A percentile compares a stretch with the other conserved stretches of the same genome.
These are phyloP conservation scores for Hyposmocoma kahamanoa DNA, from an alignment of 1,140 invertebrate genomes.

Conservation along the genomic window DNA sequence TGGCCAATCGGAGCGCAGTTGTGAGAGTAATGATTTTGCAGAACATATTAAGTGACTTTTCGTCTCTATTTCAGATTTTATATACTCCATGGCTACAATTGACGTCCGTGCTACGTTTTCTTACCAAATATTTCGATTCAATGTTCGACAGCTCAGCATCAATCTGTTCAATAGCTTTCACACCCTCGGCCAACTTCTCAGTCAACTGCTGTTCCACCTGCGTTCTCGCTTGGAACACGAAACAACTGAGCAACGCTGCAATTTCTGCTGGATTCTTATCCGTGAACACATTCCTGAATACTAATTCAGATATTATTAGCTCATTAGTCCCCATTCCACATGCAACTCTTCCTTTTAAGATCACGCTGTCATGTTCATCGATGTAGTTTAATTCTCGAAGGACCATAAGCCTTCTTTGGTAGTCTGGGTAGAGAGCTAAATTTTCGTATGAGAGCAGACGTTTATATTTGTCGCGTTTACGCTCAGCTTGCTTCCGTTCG, in stretches of 20 bases:
- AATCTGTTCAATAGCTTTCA: conserved; percentile 52
- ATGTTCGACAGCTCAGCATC: conserved; percentile 58
- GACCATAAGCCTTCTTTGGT: conserved; percentile 88
- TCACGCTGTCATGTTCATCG: conserved; percentile 74
- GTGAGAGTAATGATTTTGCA: too few relatives aligned
- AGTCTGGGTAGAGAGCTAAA: conserved; percentile 91
- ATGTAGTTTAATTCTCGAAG: conserved; percentile 83
- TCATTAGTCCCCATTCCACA: conserved; percentile 97
- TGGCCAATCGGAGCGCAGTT: too few relatives aligned
- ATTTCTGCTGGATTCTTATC: conserved; percentile 92
- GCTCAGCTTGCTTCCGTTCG: conserved; percentile 81
- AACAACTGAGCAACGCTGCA: conserved; percentile 90
- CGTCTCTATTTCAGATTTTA: too few relatives aligned
- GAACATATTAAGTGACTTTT: too few relatives aligned
- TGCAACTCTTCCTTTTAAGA: conserved; percentile 82
- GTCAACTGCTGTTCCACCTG: conserved; percentile 74
- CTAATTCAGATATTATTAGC: conserved; percentile 94
- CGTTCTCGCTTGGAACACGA: conserved; percentile 92
- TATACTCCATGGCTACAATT: too few relatives aligned
- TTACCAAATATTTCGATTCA: conserved; percentile 60
- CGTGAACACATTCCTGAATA: conserved; percentile 91
- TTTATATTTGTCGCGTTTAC: conserved; percentile 81
- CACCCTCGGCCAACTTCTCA: conserved; percentile 69
- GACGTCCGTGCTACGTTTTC: too few relatives aligned
- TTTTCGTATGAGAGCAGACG: conserved; percentile 88